Conservation (phyloP, 2,888 invertebrate genomes). For the Iselma pallidipennis region DNA sequence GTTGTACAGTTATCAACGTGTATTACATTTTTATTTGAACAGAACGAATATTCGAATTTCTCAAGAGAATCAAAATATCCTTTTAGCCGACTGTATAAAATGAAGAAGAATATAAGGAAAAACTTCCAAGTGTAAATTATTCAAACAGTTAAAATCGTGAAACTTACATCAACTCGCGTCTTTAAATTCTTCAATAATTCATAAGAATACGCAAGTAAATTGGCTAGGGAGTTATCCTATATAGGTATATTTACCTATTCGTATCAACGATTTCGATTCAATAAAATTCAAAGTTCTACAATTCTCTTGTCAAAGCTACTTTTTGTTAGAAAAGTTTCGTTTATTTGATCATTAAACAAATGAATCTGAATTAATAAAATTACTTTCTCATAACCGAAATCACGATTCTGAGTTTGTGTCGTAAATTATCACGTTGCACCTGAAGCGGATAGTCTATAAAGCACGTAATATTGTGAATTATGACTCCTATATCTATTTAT, state of each 20-base stretch:
- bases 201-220: conserved; percentile 22
- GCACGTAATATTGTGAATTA: not conserved
- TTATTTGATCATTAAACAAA: too few species aligned
- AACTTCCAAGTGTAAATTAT: conserved; percentile 32
- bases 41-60: conserved; percentile 28
- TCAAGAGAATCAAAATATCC: conserved; percentile 23
- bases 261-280: not conserved
- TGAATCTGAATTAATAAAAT: too few species aligned
- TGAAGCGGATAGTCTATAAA: not conserved
- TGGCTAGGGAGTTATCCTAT: not conserved
- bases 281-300: too few species aligned
- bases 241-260: not conserved
- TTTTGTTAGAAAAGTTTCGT: too few species aligned
- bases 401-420: not conserved
- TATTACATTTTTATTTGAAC: too few species aligned
- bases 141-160: conserved; percentile 30
- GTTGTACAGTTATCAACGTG: too few species aligned
- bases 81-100: not conserved
- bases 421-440: not conserved
- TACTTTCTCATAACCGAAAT: not conserved
- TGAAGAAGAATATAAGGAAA: conserved; percentile 6
- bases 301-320: too few species aligned
- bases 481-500: too few species aligned
- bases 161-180: conserved; percentile 27
- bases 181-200: conserved; percentile 28